Base-by-base conservation (phyloP, 2,113 vertebrate species). In the Leptodactylus fuscus region DNA sequence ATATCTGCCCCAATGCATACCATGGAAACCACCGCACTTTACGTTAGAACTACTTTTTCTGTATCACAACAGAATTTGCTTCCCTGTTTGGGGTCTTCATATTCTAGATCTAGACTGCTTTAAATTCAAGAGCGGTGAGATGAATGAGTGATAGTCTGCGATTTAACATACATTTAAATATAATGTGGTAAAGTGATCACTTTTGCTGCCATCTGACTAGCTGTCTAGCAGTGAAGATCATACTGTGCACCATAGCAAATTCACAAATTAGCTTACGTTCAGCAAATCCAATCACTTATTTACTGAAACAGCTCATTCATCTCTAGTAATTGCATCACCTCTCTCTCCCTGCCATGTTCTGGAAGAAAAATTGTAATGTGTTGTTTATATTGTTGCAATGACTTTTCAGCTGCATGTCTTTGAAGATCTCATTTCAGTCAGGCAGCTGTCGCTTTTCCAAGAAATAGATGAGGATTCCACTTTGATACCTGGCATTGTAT, bases 251-350 rank as follows among this genome's bases (percentile, higher is more conserved):
- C 49, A 78, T n/a, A 34, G 36, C 34, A 79, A 60, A 55, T 55
- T 78, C 46, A 60, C 29, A 58, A 79, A 58, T 58, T 58, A 60
- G 51, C 51, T 41, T 58, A 58, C 32, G 22, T 58, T 79, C 11
- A 60, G 51, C 22, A 41, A 79, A 58, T 79, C 27, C 49, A 15
- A 79, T 41, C 51, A 79, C 51, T 79, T 79, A 79, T 79, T 79
- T 60, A 24, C 51, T 58, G 76, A 79, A 41, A 41, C 70, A 79
- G 53, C 76, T 60, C 76, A 60, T 41, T 78, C 75, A 78, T 58
- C 71, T 79, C 20, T 34, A 58, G 32, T 60, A 79, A 60, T 79
- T 79, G 15, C 53, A 55, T 75, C 46, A 75, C n/a, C n/a, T n/a
- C n/a, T n/a, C n/a, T n/a, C n/a, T n/a, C n/a, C n/a, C n/a, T n/a